Percentiles rank a stretch among this genome's conserved stretches.
These are phyloP conservation scores for Caerostris darwini DNA, from an alignment of 1,140 invertebrate genomes.

Conservation along the genomic window DNA sequence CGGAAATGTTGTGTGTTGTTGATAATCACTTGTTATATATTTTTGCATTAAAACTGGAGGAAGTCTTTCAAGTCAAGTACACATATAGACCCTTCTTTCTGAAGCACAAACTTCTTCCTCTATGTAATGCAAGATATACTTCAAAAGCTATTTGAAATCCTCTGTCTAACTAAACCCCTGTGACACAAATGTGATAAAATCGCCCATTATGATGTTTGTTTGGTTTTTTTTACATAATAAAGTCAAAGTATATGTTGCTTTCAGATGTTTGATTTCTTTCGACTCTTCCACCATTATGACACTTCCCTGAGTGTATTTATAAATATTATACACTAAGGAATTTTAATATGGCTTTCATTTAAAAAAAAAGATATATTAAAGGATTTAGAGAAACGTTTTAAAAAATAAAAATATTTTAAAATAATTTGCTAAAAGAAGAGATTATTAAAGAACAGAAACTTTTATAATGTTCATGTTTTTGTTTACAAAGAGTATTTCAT, in stretches of 20 bases:
- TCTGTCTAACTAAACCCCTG: slow-evolving; percentile 67
- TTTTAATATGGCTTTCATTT: no score
- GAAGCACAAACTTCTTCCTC: slow-evolving; percentile 61
- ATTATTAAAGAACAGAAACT: no score
- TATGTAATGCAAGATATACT: slow-evolving; percentile 53
- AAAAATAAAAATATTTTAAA: no score
- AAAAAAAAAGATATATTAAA: no score
- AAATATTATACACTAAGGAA: no score
- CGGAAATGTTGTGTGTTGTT: not conserved
- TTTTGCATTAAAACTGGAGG: slow-evolving; percentile 29
- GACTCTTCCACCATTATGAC: not conserved
- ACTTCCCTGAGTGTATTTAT: no score
- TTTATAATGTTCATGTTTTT: no score
- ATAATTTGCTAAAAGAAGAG: no score
- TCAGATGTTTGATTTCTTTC: slow-evolving; percentile 26
- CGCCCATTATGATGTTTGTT: slow-evolving; percentile 74
- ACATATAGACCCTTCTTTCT: slow-evolving; percentile 64
- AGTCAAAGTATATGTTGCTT: slow-evolving; percentile 77
- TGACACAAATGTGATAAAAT: slow-evolving; percentile 76
- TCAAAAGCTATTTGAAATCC: slow-evolving; percentile 56
- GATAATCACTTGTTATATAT: slow-evolving; percentile 50
- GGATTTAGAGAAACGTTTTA: no score
- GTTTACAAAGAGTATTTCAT: no score
- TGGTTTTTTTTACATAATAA: slow-evolving; percentile 75
- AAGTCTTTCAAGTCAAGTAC: slow-evolving; percentile 72